Conservation (phyloP, 2,113 vertebrate genomes). For the Gorsachius goisagi region DNA sequence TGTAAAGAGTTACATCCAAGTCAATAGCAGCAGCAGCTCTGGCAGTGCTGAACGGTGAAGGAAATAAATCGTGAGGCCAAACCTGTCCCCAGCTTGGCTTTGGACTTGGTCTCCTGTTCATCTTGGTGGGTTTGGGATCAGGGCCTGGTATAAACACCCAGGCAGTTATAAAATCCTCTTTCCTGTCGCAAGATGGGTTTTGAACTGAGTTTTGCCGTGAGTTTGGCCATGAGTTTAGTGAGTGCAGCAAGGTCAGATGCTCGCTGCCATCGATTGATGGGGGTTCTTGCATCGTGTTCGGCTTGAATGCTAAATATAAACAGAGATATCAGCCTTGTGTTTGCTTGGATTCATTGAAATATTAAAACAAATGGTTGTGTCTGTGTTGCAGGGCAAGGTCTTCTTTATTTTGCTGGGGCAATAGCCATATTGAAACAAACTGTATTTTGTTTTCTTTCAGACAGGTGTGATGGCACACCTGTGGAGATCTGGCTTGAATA, state of each 20-base stretch:
- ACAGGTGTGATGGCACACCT: constrained; percentile 77
- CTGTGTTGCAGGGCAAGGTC: constrained; percentile 40
- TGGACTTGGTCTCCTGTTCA: background rate
- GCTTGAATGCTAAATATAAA: background rate
- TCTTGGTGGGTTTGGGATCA: background rate
- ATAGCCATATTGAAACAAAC: constrained; percentile 55
- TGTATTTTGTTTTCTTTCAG: constrained; percentile 69
- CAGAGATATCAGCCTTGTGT: background rate
- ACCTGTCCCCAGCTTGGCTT: background rate
- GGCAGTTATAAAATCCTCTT: background rate
- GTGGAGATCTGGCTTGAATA: constrained; percentile 48
- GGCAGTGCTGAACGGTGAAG: rapidly evolving
- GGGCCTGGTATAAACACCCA: background rate
- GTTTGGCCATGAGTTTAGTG: background rate
- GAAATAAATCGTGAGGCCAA: background rate
- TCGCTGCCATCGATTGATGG: background rate
- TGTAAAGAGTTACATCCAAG: rapidly evolving
- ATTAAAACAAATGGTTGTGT: constrained; percentile 51
- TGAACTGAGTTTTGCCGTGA: background rate
- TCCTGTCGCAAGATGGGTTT: background rate
- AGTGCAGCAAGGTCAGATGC: background rate
- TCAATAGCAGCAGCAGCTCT: background rate
- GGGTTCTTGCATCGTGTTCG: background rate
- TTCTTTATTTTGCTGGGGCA: constrained; percentile 51
- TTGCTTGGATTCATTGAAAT: constrained; percentile 55